Evolutionary conservation across 2,797 vertebrate species (phyloP).

Genomic region (Nyctalus aviator): DNA sequence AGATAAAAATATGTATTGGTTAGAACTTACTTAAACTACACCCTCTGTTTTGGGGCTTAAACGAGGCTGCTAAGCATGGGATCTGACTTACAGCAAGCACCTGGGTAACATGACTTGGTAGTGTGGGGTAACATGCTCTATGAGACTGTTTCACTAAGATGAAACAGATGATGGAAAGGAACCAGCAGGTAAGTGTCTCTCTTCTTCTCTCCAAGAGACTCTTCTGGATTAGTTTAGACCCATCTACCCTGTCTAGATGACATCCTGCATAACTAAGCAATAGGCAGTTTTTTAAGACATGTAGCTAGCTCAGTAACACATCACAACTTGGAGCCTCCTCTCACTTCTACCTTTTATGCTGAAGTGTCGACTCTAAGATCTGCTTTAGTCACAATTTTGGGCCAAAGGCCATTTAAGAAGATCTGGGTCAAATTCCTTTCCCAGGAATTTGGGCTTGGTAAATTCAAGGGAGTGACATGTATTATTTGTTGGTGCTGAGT

Average conservation of each 20-base stretch:
- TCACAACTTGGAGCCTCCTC: neutral
- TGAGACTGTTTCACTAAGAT: neutral
- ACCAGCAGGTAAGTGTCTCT: neutral
- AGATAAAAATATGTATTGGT: neutral
- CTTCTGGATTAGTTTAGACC: neutral
- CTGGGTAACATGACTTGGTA: neutral
- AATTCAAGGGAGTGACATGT: neutral
- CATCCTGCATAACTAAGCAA: neutral
- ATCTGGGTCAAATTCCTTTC: neutral
- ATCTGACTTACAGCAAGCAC: neutral
- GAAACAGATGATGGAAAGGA: neutral
- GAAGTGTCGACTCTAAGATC: neutral
- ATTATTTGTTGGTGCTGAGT: neutral
- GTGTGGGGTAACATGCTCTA: neutral
- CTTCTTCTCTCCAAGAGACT: neutral
- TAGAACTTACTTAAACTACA: neutral
- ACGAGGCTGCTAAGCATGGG: neutral
- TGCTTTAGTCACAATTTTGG: neutral
- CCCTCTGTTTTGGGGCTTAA: neutral
- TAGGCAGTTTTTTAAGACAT: neutral
- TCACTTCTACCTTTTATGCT: neutral
- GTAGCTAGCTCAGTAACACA: neutral
- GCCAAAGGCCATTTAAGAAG: constrained; percentile 4
- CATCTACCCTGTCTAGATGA: neutral
- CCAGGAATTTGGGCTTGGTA: neutral